Conservation (phyloP, 2,113 vertebrate genomes). For the Coracopsis vasa region DNA sequence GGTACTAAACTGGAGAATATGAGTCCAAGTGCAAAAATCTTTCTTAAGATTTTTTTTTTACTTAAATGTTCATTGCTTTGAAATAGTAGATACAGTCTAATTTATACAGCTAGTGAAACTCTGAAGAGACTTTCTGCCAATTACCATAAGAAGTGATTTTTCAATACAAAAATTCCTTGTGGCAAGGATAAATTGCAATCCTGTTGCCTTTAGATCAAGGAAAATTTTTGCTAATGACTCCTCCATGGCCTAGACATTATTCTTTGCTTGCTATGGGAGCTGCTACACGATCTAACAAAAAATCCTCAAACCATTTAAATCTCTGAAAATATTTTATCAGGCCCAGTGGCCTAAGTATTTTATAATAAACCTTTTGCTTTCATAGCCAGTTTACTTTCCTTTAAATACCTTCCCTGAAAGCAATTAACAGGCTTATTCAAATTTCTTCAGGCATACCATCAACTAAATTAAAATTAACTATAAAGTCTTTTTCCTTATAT, state of each 20-base stretch:
- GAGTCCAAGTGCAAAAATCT: background rate
- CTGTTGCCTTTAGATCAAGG: background rate
- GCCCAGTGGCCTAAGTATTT: background rate
- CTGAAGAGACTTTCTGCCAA: background rate
- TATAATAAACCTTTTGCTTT: background rate
- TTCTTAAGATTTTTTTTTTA: background rate
- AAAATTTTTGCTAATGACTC: conserved; percentile 10
- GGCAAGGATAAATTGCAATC: conserved; percentile 1
- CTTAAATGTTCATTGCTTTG: background rate
- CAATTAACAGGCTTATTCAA: background rate
- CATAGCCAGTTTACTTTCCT: background rate
- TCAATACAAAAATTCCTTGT: background rate
- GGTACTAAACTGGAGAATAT: background rate
- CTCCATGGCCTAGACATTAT: background rate
- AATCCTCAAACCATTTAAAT: background rate
- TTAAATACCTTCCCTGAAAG: background rate
- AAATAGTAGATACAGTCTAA: background rate
- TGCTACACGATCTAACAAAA: background rate
- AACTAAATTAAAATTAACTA: background rate
- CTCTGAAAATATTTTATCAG: background rate
- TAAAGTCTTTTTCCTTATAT: background rate
- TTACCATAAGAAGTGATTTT: background rate
- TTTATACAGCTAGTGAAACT: background rate
- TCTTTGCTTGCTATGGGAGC: background rate
- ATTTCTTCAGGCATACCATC: background rate